phyloP scores from a whole-genome alignment of 2,113 vertebrate genomes.

The Ailuropoda melanoleuca region DNA sequence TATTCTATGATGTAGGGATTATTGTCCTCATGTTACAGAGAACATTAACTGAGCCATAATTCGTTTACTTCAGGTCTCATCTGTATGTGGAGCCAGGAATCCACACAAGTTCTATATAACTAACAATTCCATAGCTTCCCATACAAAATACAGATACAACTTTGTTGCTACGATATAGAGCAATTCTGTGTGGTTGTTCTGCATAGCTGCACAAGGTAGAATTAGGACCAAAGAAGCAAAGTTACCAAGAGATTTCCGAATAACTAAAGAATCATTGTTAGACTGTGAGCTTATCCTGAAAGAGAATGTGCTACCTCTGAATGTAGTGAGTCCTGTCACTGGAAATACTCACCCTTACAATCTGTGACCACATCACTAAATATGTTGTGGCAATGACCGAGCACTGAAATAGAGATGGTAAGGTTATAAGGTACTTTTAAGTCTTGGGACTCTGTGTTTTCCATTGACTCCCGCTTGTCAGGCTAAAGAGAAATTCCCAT shows the following conservation, averaged over 20 bases:
- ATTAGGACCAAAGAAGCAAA: neutral
- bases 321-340: neutral
- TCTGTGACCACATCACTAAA: neutral
- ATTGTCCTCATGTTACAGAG: neutral
- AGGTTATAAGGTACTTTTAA: neutral
- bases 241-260: neutral
- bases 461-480: neutral
- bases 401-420: neutral
- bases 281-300: neutral
- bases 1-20: neutral
- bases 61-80: neutral
- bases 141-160: neutral
- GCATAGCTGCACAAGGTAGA: neutral
- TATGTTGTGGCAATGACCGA: neutral
- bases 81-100: neutral
- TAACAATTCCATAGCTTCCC: neutral
- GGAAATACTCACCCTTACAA: neutral
- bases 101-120: neutral
- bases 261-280: neutral
- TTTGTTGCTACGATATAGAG: neutral
- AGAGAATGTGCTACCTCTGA: neutral
- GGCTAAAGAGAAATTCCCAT: neutral
- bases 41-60: neutral
- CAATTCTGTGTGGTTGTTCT: neutral
- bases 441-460: neutral